Base-by-base conservation (phyloP, 1,140 invertebrate genomes). In the Hyposmocoma kahamanoa region DNA sequence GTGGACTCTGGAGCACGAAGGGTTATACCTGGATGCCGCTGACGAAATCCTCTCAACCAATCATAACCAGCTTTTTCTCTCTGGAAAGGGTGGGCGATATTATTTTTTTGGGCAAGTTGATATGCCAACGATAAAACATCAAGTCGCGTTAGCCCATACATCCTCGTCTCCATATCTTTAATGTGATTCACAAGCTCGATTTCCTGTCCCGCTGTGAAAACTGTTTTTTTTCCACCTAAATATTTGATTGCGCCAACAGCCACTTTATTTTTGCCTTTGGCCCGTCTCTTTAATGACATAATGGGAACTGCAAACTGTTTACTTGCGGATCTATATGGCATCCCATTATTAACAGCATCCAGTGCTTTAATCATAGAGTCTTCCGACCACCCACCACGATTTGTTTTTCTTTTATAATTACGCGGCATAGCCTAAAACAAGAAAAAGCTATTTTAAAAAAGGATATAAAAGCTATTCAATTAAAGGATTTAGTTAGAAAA, bases 1-100 rank as follows among this genome's bases (percentile, higher is more conserved):
- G 61, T 67, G 48, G 62, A 63, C 36, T 61, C 75, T 26, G 67
- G 72, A 62, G 34, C 62, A 39, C 67, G 49, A 13, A 77, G n/a
- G 5, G 60, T 62, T 10, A 80, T 24, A 38, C 63, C 42, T 53
- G 61, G 60, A 32, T 65, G 60, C 1, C 55, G 49, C 18, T 42
- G 45, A 41, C 67, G 47, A 50, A 70, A 70, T 28, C 55, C 41
- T 32, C 59, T 45, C 9, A 60, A 17, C 63, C 56, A 67, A 20
- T 42, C 50, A 43, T 36, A 19, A 0, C 59, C 59, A 3, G 49
- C 55, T 53, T 42, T 38, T 11, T 47, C 17, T 38, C 50, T 43
- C 28, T 17, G 48, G 30, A 46, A 50, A 2, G 41, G 17, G 50
- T 63, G 43, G 24, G 24, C 6, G 34, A 65, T 47, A 32, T 52